phyloP scores from a whole-genome alignment of 2,113 vertebrate species.

The Pluvianellus socialis region DNA sequence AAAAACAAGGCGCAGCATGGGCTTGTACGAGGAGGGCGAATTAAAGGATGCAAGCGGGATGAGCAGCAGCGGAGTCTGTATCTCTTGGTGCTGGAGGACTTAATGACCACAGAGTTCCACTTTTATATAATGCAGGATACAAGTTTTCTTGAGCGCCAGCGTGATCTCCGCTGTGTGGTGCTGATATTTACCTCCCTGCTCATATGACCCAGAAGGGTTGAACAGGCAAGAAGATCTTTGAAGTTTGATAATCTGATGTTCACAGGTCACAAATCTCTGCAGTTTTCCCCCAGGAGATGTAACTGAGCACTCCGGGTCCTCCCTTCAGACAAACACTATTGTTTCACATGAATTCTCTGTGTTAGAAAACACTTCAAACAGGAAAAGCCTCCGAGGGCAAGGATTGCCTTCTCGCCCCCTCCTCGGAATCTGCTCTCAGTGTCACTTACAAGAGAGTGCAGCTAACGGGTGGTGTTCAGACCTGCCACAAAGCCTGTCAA shows the following conservation, averaged over 20 bases:
- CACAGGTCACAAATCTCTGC: background rate
- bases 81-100: background rate
- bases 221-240: background rate
- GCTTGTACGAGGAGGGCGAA: background rate
- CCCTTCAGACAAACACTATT: background rate
- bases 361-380: background rate
- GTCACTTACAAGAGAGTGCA: background rate
- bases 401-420: background rate
- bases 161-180: accelerated
- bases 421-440: background rate
- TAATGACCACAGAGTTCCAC: background rate
- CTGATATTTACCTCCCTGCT: background rate
- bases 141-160: background rate
- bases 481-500: background rate
- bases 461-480: background rate
- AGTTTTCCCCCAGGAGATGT: background rate
- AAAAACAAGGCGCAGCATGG: background rate
- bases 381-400: background rate
- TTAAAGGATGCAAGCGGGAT: background rate
- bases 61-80: background rate
- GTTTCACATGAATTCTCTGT: background rate
- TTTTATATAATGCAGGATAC: background rate
- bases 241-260: background rate
- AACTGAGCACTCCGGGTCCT: background rate
- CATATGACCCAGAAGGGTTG: background rate